Conservation (phyloP, 1,140 invertebrate species). For the Luehdorfia chinensis region DNA sequence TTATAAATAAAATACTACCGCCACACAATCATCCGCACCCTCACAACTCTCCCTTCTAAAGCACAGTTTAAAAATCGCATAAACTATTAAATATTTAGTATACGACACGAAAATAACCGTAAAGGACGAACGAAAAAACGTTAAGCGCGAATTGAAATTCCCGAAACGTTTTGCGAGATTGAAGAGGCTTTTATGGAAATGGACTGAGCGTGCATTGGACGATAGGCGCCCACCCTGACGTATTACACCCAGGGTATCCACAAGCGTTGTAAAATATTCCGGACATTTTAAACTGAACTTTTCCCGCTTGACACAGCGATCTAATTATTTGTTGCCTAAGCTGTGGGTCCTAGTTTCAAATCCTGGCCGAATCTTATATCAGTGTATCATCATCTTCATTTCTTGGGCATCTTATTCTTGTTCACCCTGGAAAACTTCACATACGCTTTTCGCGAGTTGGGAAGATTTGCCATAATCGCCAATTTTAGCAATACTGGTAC, state of each 20-base stretch:
- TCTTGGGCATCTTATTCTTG: no score
- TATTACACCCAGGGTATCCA: constrained; percentile 8
- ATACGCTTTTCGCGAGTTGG: no score
- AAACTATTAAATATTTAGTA: constrained; percentile 37
- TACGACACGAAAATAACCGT: constrained; percentile 28
- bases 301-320: no score
- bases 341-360: no score
- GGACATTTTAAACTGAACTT: constrained; percentile 1
- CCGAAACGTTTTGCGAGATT: constrained; percentile 71
- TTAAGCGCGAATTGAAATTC: constrained; percentile 72
- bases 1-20: constrained; percentile 2
- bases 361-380: no score
- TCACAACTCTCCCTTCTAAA: constrained; percentile 1
- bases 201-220: constrained; percentile 61
- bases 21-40: no score
- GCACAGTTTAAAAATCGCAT: constrained; percentile 4
- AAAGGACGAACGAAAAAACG: constrained; percentile 38
- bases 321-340: no score
- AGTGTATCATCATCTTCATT: no score
- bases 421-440: no score
- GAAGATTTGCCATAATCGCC: no score
- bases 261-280: neutral
- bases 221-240: constrained; percentile 53
- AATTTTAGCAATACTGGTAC: no score
- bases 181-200: constrained; percentile 76